Percentiles rank a stretch among this genome's conserved stretches.
phyloP scores from a whole-genome alignment of 2,797 vertebrate species.

The Melanotaenia nigrans region DNA sequence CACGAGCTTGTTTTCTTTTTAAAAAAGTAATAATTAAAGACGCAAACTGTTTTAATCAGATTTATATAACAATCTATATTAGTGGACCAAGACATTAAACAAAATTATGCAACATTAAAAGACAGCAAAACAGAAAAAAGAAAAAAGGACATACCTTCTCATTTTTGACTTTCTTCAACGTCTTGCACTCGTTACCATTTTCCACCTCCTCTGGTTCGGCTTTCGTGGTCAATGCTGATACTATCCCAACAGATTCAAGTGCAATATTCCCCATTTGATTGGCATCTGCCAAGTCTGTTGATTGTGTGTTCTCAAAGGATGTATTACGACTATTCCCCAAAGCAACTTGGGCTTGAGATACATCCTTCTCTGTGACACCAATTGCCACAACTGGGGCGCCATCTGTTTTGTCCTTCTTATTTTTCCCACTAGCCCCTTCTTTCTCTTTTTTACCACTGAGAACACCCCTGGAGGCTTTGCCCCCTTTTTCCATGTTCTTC shows the following conservation, averaged over 20 bases:
- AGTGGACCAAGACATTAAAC: not conserved
- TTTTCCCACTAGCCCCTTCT: constrained; percentile 91
- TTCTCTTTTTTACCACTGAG: constrained; percentile 95
- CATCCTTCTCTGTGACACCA: constrained; percentile 89
- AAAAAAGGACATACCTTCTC: constrained; percentile 91
- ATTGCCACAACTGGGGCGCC: constrained; percentile 81
- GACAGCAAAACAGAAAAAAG: not conserved
- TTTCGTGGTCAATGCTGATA: constrained; percentile 93
- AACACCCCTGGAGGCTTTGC: constrained; percentile 90
- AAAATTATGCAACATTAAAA: constrained; percentile 2
- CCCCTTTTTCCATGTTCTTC: constrained; percentile 92
- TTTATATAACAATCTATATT: too few species aligned
- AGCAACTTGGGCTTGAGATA: constrained; percentile 85
- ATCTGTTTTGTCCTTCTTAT: constrained; percentile 97
- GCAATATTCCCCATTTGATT: constrained; percentile 97
- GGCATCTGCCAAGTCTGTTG: constrained; percentile 87
- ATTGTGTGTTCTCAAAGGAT: constrained; percentile 89
- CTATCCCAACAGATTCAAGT: constrained; percentile 93
- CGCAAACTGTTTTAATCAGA: too few species aligned
- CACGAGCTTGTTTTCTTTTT: not conserved
- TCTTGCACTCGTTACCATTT: constrained; percentile 89
- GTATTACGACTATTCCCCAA: constrained; percentile 88
- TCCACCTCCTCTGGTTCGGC: constrained; percentile 94
- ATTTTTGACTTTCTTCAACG: constrained; percentile 94
- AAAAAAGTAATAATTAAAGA: too few species aligned